phyloP scores from a whole-genome alignment of 1,140 invertebrate species.

The Drosophila paulistorum region DNA sequence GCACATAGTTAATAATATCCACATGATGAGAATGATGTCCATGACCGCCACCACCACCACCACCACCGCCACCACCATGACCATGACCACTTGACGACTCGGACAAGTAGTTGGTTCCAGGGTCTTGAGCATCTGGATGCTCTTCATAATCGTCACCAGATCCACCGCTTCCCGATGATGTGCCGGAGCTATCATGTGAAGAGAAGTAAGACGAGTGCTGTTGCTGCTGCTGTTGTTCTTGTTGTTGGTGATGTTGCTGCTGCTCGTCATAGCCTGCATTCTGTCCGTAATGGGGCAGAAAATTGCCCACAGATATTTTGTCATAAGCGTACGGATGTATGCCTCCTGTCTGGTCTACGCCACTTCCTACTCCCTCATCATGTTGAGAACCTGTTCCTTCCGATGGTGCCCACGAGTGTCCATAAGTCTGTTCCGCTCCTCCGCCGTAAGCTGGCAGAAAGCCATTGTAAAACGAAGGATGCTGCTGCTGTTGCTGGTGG shows the following conservation, averaged over 20 bases:
- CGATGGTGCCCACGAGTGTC: conserved; percentile 36
- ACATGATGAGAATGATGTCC: conserved; percentile 84
- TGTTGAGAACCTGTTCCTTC: conserved; percentile 12
- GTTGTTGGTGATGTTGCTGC: conserved; percentile 14
- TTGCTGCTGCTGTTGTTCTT: conserved; percentile 48
- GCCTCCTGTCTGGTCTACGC: conserved; percentile 31
- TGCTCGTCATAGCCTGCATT: conserved; percentile 59
- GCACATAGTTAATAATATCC: conserved; percentile 88
- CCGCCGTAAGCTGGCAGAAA: conserved; percentile 34
- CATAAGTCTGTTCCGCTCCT: conserved; percentile 33
- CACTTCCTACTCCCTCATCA: conserved; percentile 24
- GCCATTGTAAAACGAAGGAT: conserved; percentile 63
- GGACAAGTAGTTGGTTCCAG: conserved; percentile 51
- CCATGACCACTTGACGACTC: conserved; percentile 43
- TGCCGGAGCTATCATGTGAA: conserved; percentile 30
- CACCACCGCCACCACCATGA: conserved; percentile 37
- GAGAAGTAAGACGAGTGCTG: conserved; percentile 52
- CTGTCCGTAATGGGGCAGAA: conserved; percentile 71
- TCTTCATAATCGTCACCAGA: conserved; percentile 56
- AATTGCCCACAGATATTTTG: conserved; percentile 77
- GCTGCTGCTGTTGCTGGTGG: conserved; percentile 40
- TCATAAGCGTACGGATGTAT: conserved; percentile 55
- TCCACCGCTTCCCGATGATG: conserved; percentile 34
- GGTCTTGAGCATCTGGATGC: conserved; percentile 59
- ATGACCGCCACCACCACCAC: conserved; percentile 30